Evolutionary conservation across 2,797 vertebrate species (phyloP).

Genomic region (Tiaroga cobitis): DNA sequence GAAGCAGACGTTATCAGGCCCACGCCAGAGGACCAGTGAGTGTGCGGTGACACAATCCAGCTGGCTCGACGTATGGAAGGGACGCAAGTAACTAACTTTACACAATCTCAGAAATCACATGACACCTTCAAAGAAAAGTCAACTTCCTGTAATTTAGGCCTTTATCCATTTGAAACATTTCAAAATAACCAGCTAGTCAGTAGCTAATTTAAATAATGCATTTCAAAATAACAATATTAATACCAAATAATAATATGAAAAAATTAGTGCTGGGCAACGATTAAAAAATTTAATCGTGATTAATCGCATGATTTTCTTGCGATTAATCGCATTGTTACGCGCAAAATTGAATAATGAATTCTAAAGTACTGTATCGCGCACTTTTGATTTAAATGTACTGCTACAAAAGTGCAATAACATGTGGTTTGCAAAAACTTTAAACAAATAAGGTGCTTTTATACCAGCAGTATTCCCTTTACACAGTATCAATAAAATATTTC

Average conservation of each 20-base stretch:
- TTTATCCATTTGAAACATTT: background rate
- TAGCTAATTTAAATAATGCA: background rate
- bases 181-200: background rate
- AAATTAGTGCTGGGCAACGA: too few relatives aligned
- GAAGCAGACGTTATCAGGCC: slow-evolving; percentile 52
- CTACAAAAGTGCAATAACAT: too few relatives aligned
- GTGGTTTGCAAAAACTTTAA: too few relatives aligned
- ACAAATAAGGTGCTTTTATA: too few relatives aligned
- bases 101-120: background rate
- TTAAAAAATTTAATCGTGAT: too few relatives aligned
- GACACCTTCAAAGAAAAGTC: background rate
- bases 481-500: too few relatives aligned
- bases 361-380: too few relatives aligned
- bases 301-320: too few relatives aligned
- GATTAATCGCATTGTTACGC: too few relatives aligned
- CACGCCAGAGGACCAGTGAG: slow-evolving; percentile 31
- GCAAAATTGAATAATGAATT: too few relatives aligned
- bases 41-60: slow-evolving; percentile 69
- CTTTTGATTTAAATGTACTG: too few relatives aligned
- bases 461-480: too few relatives aligned
- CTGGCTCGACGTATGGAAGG: slow-evolving; percentile 81
- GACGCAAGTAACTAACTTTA: slow-evolving; percentile 73
- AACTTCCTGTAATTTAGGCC: background rate
- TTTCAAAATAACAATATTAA: background rate
- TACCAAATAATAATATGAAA: background rate